Evolutionary conservation across 2,888 invertebrate species (phyloP), one percentile per base, ranked within the genome.

Genomic region (Ditula angustiorana): DNA sequence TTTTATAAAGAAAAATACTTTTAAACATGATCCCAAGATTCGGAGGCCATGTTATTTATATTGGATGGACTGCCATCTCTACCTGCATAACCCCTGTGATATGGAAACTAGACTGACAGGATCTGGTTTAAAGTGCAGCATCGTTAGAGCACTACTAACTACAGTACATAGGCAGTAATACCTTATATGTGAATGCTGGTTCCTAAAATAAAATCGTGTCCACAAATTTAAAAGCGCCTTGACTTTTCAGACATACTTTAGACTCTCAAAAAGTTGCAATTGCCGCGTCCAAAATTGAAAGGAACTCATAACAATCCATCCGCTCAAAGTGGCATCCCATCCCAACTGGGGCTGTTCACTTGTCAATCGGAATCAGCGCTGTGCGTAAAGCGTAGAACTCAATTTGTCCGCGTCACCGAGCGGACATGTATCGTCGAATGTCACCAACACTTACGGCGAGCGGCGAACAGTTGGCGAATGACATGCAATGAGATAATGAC

Each of bases 361-460:
- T 83, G 85, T 84, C 86, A 82, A 78, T 83, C 74, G 77, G 76
- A 77, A 81, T 81, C 80, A 79, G 74, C 77, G 75, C 69, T 74
- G 71, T 79, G 82, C 81, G 69, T 60, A 66, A 50, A 78, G 76
- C 79, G 80, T 82, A 82, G 85, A 85, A 88, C 83, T 86, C 86
- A 83, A 88, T 90, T 89, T 85, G 78, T 81, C 76, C 82, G 83
- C 85, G 72, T 77, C 81, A 75, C 71, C 80, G 84, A 80, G 78
- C 70, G 58, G 71, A 66, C 74, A 73, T 80, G 76, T 80, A 82
- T 83, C 79, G 80, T 77, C 79, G 78, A 75, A 78, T 85, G 87
- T 86, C 86, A 87, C 76, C 82, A 76, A 71, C 87, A 88, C 79
- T 83, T 80, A 82, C 77, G 71, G 66, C 67, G 61, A 73, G n/a